Conservation (phyloP, 2,888 invertebrate species). For the Rhorus exstirpatorius region DNA sequence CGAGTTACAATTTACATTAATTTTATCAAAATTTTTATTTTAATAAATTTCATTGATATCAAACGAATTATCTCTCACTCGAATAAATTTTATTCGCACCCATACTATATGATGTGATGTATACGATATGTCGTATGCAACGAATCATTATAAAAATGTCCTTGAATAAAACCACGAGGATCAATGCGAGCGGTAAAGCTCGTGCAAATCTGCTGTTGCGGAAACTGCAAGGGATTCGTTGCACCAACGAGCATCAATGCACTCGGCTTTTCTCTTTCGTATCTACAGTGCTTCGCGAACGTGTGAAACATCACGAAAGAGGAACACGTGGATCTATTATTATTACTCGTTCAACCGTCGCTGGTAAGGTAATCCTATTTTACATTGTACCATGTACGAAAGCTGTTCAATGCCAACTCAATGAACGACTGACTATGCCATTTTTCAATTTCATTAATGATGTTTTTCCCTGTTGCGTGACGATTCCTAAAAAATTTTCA, state of each 20-base stretch:
- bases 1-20: background rate
- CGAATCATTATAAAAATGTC: background rate
- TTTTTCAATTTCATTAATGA: too few relatives aligned
- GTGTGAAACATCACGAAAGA: too few relatives aligned
- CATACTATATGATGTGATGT: background rate
- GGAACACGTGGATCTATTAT: slow-evolving; percentile 27
- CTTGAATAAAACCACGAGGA: background rate
- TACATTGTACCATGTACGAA: background rate
- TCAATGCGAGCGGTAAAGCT: background rate
- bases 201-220: background rate
- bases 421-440: too few relatives aligned
- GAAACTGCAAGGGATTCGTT: background rate
- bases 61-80: background rate
- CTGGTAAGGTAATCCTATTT: background rate
- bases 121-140: background rate
- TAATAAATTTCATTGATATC: too few relatives aligned
- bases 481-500: too few relatives aligned
- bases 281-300: background rate
- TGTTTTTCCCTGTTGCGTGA: too few relatives aligned
- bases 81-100: background rate
- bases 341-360: background rate
- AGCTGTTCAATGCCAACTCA: too few relatives aligned
- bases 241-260: slow-evolving; percentile 6
- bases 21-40: background rate
- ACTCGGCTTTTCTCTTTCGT: slow-evolving; percentile 7